These are phyloP conservation scores for Drosophila sturtevanti DNA, from an alignment of 1,140 invertebrate genomes.

Conservation along the genomic window DNA sequence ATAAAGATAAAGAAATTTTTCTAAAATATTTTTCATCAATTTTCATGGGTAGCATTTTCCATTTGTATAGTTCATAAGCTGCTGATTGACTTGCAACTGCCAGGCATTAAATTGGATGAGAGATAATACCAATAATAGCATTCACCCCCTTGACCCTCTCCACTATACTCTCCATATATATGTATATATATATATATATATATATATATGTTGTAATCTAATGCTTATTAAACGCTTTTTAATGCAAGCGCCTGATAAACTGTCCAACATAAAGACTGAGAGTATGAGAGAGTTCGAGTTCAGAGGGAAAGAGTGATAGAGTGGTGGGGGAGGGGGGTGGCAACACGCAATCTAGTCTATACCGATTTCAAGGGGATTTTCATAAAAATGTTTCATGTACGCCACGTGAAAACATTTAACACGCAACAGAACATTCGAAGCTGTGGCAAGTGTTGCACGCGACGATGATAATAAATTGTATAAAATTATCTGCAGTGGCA, in stretches of 20 bases:
- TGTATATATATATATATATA: neutral
- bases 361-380: conserved; percentile 36
- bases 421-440: conserved; percentile 55
- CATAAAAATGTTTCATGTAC: conserved; percentile 38
- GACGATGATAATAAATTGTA: conserved; percentile 79
- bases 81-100: conserved; percentile 15
- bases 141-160: neutral
- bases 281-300: conserved; percentile 19
- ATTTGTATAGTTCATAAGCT: conserved; percentile 1
- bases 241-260: conserved; percentile 56
- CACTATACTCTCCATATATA: no score
- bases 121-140: neutral
- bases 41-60: neutral
- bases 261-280: neutral
- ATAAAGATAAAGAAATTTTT: neutral
- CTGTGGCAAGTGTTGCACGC: conserved; percentile 79
- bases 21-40: neutral
- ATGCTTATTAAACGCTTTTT: conserved; percentile 81
- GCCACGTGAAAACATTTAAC: conserved; percentile 73
- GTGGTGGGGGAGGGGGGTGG: neutral
- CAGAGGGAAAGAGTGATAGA: neutral
- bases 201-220: conserved; percentile 69
- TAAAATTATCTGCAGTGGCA: conserved; percentile 76
- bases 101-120: neutral
- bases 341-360: conserved; percentile 44